A percentile compares a stretch with the other conserved stretches of the same genome.
phyloP scores from a whole-genome alignment of 2,888 invertebrate species.

The Nephrotoma appendiculata region DNA sequence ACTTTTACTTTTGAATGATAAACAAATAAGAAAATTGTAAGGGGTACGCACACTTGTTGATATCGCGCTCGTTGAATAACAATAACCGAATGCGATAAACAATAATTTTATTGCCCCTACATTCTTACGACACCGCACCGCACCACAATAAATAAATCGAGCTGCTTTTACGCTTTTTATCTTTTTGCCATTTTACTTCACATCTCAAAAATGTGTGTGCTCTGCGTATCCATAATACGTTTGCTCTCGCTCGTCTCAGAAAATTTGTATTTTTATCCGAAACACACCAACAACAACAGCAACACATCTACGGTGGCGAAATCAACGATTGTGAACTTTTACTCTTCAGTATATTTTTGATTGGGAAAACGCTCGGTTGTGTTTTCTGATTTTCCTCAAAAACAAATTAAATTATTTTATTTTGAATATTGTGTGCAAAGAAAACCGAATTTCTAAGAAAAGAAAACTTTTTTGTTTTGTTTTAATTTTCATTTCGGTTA shows the following conservation, averaged over 20 bases:
- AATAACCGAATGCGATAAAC: too few relatives aligned
- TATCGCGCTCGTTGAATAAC: not conserved
- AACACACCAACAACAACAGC: not conserved
- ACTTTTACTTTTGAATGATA: too few relatives aligned
- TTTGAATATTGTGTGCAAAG: not conserved
- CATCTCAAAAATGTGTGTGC: not conserved
- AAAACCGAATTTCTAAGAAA: not conserved
- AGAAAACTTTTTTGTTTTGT: not conserved
- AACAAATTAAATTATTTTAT: not conserved
- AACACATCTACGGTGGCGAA: not conserved
- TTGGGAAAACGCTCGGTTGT: conserved; percentile 1
- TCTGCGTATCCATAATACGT: not conserved
- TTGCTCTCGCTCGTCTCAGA: not conserved
- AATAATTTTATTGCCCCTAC: not conserved
- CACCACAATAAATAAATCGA: not conserved
- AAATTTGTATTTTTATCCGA: not conserved
- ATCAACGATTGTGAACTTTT: not conserved
- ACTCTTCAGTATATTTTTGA: not conserved
- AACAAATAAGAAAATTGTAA: not conserved
- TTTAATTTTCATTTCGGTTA: not conserved
- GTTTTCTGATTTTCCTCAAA: not conserved
- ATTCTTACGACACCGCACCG: not conserved
- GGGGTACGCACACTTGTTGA: not conserved
- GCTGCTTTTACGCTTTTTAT: not conserved
- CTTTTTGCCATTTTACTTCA: not conserved